Conservation (phyloP, 1,140 invertebrate species). For the Lordiphosa mommai region DNA sequence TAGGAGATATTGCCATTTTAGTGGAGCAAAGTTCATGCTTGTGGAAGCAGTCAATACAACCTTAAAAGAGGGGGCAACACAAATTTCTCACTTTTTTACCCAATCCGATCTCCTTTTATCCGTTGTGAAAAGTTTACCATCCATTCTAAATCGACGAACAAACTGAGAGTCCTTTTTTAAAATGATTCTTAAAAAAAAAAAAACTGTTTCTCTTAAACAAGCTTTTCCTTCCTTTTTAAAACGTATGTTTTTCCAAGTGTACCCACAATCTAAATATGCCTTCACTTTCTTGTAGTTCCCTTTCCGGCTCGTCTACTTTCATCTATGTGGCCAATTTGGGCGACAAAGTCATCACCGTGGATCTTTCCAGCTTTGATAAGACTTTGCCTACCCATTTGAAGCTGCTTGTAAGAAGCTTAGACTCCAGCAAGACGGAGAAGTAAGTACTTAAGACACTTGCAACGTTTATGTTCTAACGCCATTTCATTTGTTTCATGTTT, state of each 20-base stretch:
- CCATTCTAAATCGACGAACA: too few species aligned
- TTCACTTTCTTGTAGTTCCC: neutral
- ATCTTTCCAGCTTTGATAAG: constrained; percentile 42
- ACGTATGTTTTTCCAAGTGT: neutral
- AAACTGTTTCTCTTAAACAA: too few species aligned
- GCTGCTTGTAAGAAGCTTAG: constrained; percentile 41
- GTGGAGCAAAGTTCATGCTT: too few species aligned
- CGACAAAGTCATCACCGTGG: constrained; percentile 21
- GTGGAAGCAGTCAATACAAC: too few species aligned
- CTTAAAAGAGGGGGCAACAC: too few species aligned
- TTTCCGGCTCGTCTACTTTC: constrained; percentile 20
- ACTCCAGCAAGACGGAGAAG: constrained; percentile 43
- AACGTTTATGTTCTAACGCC: neutral
- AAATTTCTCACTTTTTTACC: too few species aligned
- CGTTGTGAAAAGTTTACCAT: too few species aligned
- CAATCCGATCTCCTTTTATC: too few species aligned
- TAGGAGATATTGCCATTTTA: too few species aligned
- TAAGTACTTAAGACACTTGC: constrained; percentile 6
- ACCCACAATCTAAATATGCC: neutral
- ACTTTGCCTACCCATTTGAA: constrained; percentile 34
- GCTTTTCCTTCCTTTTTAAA: too few species aligned
- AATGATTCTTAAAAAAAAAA: too few species aligned
- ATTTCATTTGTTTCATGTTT: neutral
- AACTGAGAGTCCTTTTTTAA: too few species aligned
- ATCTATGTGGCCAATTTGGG: constrained; percentile 51